phyloP scores from a whole-genome alignment of 2,888 invertebrate species.

The Ceramica pisi region DNA sequence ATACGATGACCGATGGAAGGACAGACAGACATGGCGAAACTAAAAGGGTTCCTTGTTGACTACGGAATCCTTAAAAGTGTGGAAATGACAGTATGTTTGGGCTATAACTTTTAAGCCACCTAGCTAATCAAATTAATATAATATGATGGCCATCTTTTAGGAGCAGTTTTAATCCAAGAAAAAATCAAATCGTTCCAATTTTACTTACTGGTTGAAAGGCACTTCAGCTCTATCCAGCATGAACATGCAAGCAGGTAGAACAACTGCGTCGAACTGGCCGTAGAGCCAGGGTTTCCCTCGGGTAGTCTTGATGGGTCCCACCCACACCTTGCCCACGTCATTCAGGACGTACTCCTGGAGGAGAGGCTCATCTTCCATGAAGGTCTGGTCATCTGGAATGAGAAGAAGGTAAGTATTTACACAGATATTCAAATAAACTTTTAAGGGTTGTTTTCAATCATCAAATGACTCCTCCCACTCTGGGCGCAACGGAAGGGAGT shows the following conservation, averaged over 20 bases:
- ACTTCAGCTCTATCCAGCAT: constrained; percentile 93
- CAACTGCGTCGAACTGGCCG: constrained; percentile 94
- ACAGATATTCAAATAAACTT: not conserved
- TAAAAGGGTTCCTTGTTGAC: too few relatives aligned
- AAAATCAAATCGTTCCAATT: not conserved
- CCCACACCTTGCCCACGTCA: constrained; percentile 96
- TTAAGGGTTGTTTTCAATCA: too few relatives aligned
- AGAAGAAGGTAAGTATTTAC: not conserved
- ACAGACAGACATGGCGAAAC: too few relatives aligned
- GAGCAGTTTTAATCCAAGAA: not conserved
- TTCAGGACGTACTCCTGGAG: constrained; percentile 95
- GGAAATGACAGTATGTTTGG: not conserved
- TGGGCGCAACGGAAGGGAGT: too few relatives aligned
- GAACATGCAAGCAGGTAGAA: constrained; percentile 93
- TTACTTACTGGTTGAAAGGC: constrained; percentile 89
- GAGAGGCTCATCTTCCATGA: constrained; percentile 92
- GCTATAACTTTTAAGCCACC: not conserved
- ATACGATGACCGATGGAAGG: too few relatives aligned
- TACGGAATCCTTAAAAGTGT: too few relatives aligned
- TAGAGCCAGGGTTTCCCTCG: constrained; percentile 96
- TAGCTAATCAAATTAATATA: not conserved
- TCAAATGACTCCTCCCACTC: too few relatives aligned
- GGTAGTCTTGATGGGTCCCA: constrained; percentile 93
- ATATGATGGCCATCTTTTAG: not conserved
- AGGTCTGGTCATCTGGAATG: constrained; percentile 93